Conservation (phyloP, 2,113 vertebrate genomes). For the Gyps fulvus region DNA sequence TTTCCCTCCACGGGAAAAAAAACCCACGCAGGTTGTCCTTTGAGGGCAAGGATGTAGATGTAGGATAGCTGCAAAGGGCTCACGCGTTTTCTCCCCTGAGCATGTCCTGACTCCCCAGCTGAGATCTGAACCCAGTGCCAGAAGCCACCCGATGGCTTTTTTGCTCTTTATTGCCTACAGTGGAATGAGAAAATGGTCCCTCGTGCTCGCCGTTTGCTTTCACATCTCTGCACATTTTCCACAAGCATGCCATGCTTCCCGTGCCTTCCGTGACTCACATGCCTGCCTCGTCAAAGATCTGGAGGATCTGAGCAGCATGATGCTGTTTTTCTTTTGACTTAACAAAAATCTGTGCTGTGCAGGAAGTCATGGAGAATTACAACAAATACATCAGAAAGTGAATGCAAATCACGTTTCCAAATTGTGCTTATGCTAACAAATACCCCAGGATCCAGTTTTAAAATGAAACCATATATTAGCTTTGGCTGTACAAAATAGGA, state of each 20-base stretch:
- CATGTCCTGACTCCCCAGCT: not conserved
- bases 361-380: not conserved
- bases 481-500: not conserved
- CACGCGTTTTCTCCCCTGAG: not conserved
- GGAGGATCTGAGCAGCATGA: not conserved
- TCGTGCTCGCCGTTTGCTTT: not conserved
- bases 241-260: not conserved
- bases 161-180: not conserved
- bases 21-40: accelerated
- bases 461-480: not conserved
- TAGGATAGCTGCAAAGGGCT: not conserved
- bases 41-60: not conserved
- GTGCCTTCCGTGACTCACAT: not conserved
- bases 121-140: accelerated
- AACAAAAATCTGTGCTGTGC: not conserved
- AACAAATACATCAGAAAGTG: not conserved
- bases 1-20: not conserved
- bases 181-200: not conserved
- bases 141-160: not conserved
- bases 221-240: not conserved
- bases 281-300: not conserved
- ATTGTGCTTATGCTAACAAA: not conserved
- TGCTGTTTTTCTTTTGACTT: not conserved
- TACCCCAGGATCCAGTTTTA: not conserved
- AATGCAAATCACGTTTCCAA: not conserved